A percentile compares a stretch with the other conserved stretches of the same genome.
phyloP scores from a whole-genome alignment of 2,888 invertebrate genomes.

The Colostygia pectinataria region DNA sequence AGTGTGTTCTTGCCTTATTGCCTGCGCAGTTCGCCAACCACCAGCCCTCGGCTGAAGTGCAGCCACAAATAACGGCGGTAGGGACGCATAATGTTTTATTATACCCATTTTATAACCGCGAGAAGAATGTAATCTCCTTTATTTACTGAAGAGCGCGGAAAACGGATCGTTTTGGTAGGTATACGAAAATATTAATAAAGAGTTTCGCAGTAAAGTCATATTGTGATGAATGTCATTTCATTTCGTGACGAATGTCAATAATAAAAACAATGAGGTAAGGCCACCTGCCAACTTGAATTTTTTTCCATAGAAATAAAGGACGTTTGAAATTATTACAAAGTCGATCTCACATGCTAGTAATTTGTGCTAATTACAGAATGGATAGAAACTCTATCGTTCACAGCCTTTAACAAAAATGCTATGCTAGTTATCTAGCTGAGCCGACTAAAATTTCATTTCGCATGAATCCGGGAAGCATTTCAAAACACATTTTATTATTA shows the following conservation, averaged over 20 bases:
- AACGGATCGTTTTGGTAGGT: constrained; percentile 55
- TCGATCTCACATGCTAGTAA: too few species aligned
- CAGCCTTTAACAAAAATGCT: too few species aligned
- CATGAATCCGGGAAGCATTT: constrained; percentile 23
- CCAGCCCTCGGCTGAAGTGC: constrained; percentile 58
- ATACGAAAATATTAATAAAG: constrained; percentile 53
- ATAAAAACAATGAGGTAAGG: not conserved
- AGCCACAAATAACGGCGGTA: constrained; percentile 63
- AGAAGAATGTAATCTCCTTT: constrained; percentile 72
- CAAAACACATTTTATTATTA: constrained; percentile 24
- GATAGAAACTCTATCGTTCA: not conserved
- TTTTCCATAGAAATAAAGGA: too few species aligned
- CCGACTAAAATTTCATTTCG: constrained; percentile 21
- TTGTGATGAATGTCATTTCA: constrained; percentile 30
- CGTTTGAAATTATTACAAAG: too few species aligned
- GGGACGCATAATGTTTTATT: constrained; percentile 76
- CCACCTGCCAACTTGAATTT: too few species aligned
- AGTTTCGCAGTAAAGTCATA: constrained; percentile 35
- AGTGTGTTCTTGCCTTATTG: constrained; percentile 60
- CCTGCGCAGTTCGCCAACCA: constrained; percentile 34
- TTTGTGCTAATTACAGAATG: not conserved
- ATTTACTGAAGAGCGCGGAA: constrained; percentile 62
- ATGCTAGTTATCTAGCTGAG: constrained; percentile 5
- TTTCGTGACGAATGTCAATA: constrained; percentile 21
- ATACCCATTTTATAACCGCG: constrained; percentile 69